Evolutionary conservation across 2,888 invertebrate genomes (phyloP).

Genomic region (Cephus runcator): DNA sequence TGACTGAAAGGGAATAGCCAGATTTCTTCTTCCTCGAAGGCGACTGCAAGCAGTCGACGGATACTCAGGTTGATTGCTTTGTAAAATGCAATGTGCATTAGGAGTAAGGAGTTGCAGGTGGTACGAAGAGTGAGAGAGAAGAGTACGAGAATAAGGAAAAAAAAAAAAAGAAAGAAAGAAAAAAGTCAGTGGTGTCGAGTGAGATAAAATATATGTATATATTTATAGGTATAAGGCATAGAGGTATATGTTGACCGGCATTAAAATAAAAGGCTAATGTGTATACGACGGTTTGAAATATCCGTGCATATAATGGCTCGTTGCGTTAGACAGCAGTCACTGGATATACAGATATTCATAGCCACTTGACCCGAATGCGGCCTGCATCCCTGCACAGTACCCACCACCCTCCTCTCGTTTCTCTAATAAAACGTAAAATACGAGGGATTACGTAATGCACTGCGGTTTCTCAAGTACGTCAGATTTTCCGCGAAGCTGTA

Average conservation of each 20-base stretch:
- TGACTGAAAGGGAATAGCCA: neutral
- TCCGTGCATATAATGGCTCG: neutral
- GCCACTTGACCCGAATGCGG: constrained; percentile 47
- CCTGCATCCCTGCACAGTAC: constrained; percentile 7
- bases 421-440: constrained; percentile 14
- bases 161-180: neutral
- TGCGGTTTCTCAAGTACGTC: neutral
- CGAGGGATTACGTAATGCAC: neutral
- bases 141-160: neutral
- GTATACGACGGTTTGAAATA: neutral
- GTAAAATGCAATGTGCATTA: neutral
- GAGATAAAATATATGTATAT: neutral
- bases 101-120: neutral
- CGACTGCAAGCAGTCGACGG: neutral
- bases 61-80: neutral
- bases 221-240: neutral
- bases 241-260: neutral
- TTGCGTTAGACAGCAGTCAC: constrained; percentile 24
- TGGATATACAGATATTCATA: constrained; percentile 46
- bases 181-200: neutral
- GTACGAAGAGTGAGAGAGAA: neutral
- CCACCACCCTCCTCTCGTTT: neutral
- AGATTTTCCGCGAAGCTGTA: neutral
- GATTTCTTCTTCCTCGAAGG: neutral
- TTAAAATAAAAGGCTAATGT: neutral